Percentiles rank a stretch among this genome's conserved stretches.
Evolutionary conservation across 2,797 vertebrate species (phyloP).

Genomic region (Spea hammondii): DNA sequence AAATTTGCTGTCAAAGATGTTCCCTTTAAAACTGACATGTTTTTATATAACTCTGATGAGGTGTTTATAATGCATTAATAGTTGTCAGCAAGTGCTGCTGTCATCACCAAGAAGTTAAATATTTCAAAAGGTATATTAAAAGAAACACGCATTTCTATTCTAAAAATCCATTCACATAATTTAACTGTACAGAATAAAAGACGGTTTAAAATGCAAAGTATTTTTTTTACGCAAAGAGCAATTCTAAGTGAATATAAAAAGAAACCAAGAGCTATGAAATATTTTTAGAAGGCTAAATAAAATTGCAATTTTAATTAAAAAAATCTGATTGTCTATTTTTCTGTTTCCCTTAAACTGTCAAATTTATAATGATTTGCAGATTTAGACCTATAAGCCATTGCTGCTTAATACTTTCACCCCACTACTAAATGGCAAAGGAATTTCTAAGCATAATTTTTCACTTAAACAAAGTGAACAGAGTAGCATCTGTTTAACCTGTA

Average conservation of each 20-base stretch:
- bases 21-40: slow-evolving; percentile 89
- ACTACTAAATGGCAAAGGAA: too few species aligned
- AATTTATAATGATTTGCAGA: too few species aligned
- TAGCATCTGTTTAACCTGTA: too few species aligned
- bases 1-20: slow-evolving; percentile 87
- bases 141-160: slow-evolving; percentile 70
- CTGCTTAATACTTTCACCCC: too few species aligned
- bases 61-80: slow-evolving; percentile 99
- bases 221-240: slow-evolving; percentile 15
- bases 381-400: too few species aligned
- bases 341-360: too few species aligned
- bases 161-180: slow-evolving; percentile 72
- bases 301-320: too few species aligned
- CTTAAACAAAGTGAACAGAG: too few species aligned
- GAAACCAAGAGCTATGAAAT: slow-evolving; percentile 3
- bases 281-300: too few species aligned
- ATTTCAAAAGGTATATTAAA: slow-evolving; percentile 83
- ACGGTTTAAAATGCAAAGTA: slow-evolving; percentile 35
- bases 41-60: slow-evolving; percentile 98
- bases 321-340: too few species aligned
- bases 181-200: slow-evolving; percentile 56
- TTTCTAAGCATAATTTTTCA: too few species aligned
- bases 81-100: slow-evolving; percentile 88
- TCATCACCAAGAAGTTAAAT: slow-evolving; percentile 91
- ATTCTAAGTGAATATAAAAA: slow-evolving; percentile 30